phyloP scores from a whole-genome alignment of 2,888 invertebrate genomes.

The Coremacera marginata region DNA sequence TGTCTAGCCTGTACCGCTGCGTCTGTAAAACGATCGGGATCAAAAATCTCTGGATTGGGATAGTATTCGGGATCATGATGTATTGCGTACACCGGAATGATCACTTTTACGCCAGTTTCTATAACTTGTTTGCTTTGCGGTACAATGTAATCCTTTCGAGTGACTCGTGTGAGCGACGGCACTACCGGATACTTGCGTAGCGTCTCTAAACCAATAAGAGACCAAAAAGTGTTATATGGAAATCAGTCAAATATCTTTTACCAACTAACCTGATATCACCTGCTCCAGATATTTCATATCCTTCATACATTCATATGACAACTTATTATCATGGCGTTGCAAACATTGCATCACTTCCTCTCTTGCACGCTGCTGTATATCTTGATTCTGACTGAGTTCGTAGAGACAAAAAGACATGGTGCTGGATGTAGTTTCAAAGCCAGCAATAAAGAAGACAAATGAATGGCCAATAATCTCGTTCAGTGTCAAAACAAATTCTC shows the following conservation, averaged over 20 bases:
- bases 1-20: slow-evolving; percentile 71
- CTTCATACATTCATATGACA: slow-evolving; percentile 64
- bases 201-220: slow-evolving; percentile 64
- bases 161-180: slow-evolving; percentile 69
- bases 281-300: slow-evolving; percentile 70
- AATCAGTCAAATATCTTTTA: too few relatives aligned
- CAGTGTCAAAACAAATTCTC: slow-evolving; percentile 54
- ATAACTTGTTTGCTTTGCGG: slow-evolving; percentile 68
- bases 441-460: slow-evolving; percentile 71
- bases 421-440: slow-evolving; percentile 71
- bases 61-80: slow-evolving; percentile 66
- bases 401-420: slow-evolving; percentile 70
- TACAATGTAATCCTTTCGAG: slow-evolving; percentile 69
- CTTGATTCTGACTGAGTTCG: slow-evolving; percentile 70
- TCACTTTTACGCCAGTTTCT: slow-evolving; percentile 61
- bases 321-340: slow-evolving; percentile 59
- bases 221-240: not conserved
- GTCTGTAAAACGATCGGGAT: slow-evolving; percentile 70
- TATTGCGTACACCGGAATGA: slow-evolving; percentile 60
- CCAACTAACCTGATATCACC: slow-evolving; percentile 67
- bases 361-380: slow-evolving; percentile 68
- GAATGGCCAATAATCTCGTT: slow-evolving; percentile 71
- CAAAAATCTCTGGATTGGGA: slow-evolving; percentile 64
- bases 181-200: slow-evolving; percentile 72
- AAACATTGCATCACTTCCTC: slow-evolving; percentile 68